These are phyloP conservation scores for Podiceps cristatus DNA, from an alignment of 2,113 vertebrate genomes.

Conservation along the genomic window DNA sequence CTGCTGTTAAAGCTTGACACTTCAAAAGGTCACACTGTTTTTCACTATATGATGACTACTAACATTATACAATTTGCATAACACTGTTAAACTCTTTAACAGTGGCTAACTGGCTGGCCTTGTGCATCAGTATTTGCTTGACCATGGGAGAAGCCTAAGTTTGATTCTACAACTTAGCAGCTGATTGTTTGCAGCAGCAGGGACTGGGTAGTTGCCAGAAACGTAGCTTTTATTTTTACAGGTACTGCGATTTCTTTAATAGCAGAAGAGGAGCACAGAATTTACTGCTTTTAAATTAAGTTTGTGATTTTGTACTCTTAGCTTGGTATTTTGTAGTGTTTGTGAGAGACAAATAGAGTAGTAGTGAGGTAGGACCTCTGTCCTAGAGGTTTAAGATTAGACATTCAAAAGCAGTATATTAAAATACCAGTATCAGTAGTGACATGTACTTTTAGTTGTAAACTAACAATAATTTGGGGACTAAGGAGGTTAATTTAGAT, in stretches of 20 bases:
- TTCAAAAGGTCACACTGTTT: constrained; percentile 17
- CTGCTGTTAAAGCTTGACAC: background rate
- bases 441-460: background rate
- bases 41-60: background rate
- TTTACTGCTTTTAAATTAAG: background rate
- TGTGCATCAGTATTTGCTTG: background rate
- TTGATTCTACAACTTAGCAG: background rate
- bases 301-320: background rate
- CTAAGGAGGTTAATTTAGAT: background rate
- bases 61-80: background rate
- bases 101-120: background rate
- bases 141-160: background rate
- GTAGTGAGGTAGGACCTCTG: background rate
- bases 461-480: background rate
- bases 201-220: background rate
- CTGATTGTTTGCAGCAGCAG: background rate
- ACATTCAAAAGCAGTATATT: background rate
- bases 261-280: background rate
- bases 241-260: background rate
- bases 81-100: background rate
- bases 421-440: background rate
- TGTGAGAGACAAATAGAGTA: background rate
- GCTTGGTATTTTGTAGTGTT: background rate
- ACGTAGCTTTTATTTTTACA: background rate
- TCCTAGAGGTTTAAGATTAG: background rate